These are phyloP conservation scores for Drosophila kikkawai DNA, from an alignment of 1,140 invertebrate genomes.

Conservation along the genomic window DNA sequence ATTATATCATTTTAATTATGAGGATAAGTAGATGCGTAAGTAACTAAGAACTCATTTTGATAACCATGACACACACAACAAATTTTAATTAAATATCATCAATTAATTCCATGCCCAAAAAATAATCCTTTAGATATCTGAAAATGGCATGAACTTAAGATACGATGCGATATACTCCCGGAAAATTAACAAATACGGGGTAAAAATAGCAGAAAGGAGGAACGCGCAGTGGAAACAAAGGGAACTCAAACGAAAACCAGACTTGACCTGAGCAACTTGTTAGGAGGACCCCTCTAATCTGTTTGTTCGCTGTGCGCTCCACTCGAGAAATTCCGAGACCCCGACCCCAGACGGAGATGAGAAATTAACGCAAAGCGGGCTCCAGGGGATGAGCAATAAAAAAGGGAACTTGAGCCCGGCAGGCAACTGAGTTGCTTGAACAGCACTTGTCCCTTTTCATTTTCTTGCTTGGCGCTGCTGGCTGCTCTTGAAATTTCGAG, in stretches of 20 bases:
- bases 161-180: background rate
- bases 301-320: slow-evolving; percentile 27
- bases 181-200: slow-evolving; percentile 2
- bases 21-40: too few species aligned
- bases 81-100: background rate
- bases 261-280: slow-evolving; percentile 44
- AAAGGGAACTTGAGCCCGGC: slow-evolving; percentile 23
- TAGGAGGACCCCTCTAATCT: slow-evolving; percentile 30
- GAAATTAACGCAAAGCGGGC: slow-evolving; percentile 41
- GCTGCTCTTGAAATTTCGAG: slow-evolving; percentile 37
- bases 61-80: too few species aligned
- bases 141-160: slow-evolving; percentile 7
- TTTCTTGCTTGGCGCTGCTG: slow-evolving; percentile 17
- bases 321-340: slow-evolving; percentile 37
- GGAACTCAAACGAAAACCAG: slow-evolving; percentile 43
- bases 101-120: too few species aligned
- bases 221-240: slow-evolving; percentile 25
- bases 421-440: slow-evolving; percentile 32
- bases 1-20: too few species aligned
- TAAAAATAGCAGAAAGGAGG: slow-evolving; percentile 16
- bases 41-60: too few species aligned
- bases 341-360: slow-evolving; percentile 30
- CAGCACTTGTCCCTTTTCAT: slow-evolving; percentile 46
- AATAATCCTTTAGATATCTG: background rate
- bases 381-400: background rate